phyloP scores from a whole-genome alignment of 2,113 vertebrate genomes.

The Corythornis cristatus region DNA sequence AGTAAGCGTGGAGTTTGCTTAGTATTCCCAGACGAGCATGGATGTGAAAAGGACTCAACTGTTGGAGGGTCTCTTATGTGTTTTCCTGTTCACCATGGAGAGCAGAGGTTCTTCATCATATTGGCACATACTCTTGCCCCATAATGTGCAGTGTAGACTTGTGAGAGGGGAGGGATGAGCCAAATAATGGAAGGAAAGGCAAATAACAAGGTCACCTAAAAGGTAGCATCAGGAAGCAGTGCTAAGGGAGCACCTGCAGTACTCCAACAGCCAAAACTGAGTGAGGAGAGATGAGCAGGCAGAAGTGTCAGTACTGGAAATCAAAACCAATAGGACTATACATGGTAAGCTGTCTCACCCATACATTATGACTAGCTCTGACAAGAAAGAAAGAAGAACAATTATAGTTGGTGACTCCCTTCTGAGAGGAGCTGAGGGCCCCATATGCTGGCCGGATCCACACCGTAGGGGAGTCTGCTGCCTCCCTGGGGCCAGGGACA shows the following conservation, averaged over 20 bases:
- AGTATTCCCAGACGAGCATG: neutral
- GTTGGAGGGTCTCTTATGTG: neutral
- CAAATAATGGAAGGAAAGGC: neutral
- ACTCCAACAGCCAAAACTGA: neutral
- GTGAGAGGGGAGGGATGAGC: neutral
- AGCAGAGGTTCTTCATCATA: neutral
- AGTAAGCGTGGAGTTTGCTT: neutral
- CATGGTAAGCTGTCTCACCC: too few species aligned
- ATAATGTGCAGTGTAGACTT: neutral
- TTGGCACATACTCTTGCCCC: neutral
- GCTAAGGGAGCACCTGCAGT: neutral
- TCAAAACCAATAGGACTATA: neutral
- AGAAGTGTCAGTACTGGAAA: neutral
- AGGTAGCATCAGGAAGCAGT: neutral
- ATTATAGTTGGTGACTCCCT: too few species aligned
- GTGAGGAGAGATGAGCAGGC: neutral
- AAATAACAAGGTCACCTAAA: neutral
- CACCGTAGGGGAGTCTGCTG: too few species aligned
- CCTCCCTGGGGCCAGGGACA: too few species aligned
- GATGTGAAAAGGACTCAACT: neutral
- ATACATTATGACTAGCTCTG: too few species aligned
- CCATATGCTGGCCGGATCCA: too few species aligned
- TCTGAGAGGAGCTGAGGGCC: too few species aligned
- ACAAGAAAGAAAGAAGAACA: too few species aligned
- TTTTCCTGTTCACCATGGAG: neutral